Evolutionary conservation across 2,888 invertebrate species (phyloP), one percentile per base, ranked within the genome.

Genomic region (Pedicia rivosa): DNA sequence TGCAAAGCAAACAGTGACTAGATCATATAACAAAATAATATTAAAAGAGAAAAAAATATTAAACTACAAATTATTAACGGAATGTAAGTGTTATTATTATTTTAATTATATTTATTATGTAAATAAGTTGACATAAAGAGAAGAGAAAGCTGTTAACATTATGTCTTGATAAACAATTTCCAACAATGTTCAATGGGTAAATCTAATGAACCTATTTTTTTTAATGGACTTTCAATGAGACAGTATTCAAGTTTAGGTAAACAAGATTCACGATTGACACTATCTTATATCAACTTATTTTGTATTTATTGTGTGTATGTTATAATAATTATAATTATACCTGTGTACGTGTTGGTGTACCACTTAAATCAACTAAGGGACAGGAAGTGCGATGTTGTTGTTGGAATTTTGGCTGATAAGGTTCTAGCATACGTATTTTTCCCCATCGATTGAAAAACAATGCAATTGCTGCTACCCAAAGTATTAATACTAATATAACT

Each of bases 391-490:
- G 69, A 60, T 84, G 84, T 47, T 80, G 78, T 49, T 83, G 82
- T 52, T 83, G 82, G 54, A 87, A 88, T 61, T 87, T 86, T 2
- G 87, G 87, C 53, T 87, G 86, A 58, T 87, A 87, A 1, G 87
- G 87, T 56, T 87, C 86, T 59, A 87, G 61, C 84, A 86, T 87
- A 44, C 87, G 75, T 55, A 90, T 90, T 69, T 90, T 88, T 53
- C 88, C 88, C 88, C 88, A 90, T 44, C 88, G 79, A 64, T 90
- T 88, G 70, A 90, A 86, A 67, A 90, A 90, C 30, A 88, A 67
- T 3, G 83, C 80, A 43, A 88, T 87, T 43, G 88, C 87, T 0
- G 80, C 86, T 37, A 83, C 79, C 90, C 90, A 90, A 10, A 88
- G 72, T 32, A 84, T 69, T 15, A 90, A 65, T 17, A 88, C 87